Evolutionary conservation across 1,140 invertebrate genomes (phyloP).

Genomic region (Chlorops oryzae): DNA sequence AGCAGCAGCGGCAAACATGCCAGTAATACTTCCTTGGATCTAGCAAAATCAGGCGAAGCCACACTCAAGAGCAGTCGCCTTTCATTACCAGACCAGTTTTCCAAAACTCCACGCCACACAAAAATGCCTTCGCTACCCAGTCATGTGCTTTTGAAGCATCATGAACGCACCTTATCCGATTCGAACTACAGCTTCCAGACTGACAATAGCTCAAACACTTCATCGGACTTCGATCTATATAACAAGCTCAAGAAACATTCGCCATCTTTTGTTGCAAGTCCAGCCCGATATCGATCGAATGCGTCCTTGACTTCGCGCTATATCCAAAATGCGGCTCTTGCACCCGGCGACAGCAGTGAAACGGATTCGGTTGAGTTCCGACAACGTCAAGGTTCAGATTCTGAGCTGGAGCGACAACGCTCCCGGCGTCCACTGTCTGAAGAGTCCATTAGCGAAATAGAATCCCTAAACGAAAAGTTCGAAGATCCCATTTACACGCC

Average conservation of each 20-base stretch:
- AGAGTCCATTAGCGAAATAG: constrained; percentile 58
- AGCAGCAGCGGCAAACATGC: constrained; percentile 32
- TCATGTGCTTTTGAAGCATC: constrained; percentile 29
- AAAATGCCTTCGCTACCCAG: constrained; percentile 2
- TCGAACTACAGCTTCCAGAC: constrained; percentile 45
- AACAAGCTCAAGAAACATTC: constrained; percentile 33
- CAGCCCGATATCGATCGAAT: constrained; percentile 33
- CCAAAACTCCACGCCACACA: constrained; percentile 18
- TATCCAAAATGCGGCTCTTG: constrained; percentile 1
- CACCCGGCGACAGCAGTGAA: constrained; percentile 28
- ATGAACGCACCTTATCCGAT: constrained; percentile 39
- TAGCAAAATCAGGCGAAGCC: constrained; percentile 24
- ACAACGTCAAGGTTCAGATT: constrained; percentile 49
- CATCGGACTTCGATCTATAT: constrained; percentile 42
- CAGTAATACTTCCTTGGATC: constrained; percentile 38
- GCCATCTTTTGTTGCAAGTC: constrained; percentile 18
- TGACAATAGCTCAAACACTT: constrained; percentile 44
- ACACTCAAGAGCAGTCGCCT: constrained; percentile 36
- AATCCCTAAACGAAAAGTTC: constrained; percentile 55
- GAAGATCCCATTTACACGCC: constrained; percentile 52
- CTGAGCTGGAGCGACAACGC: constrained; percentile 57
- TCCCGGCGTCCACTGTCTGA: constrained; percentile 68
- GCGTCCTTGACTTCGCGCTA: constrained; percentile 32
- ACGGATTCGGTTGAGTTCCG: constrained; percentile 51
- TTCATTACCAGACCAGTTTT: constrained; percentile 42